Evolutionary conservation across 2,888 invertebrate genomes (phyloP).

Genomic region (Didymodactylos carnosus): DNA sequence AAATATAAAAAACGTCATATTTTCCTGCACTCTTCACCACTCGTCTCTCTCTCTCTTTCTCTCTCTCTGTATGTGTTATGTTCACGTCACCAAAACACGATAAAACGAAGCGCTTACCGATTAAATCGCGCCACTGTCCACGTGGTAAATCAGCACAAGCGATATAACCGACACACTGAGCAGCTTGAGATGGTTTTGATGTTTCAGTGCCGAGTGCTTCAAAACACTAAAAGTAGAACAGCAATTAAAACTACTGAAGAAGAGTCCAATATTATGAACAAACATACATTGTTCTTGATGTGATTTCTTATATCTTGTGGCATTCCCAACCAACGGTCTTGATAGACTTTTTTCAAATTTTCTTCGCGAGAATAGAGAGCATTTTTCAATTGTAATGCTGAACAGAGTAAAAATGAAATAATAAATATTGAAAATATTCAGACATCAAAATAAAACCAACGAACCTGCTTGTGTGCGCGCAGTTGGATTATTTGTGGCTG

Average conservation of each 20-base stretch:
- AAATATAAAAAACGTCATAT: too few species aligned
- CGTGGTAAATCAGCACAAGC: slow-evolving; percentile 85
- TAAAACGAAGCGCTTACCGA: slow-evolving; percentile 38
- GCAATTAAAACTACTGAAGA: slow-evolving; percentile 18
- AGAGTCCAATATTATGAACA: slow-evolving; percentile 23
- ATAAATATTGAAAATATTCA: neutral
- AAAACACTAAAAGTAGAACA: slow-evolving; percentile 48
- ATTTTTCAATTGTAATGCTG: slow-evolving; percentile 13
- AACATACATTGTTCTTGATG: slow-evolving; percentile 73
- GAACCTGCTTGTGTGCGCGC: slow-evolving; percentile 13
- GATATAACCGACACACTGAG: slow-evolving; percentile 95
- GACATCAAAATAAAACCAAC: neutral
- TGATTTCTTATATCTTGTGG: slow-evolving; percentile 64
- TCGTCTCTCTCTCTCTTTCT: too few species aligned
- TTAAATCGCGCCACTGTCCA: slow-evolving; percentile 74
- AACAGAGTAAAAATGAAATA: neutral
- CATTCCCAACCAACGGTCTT: slow-evolving; percentile 62
- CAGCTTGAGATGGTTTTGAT: slow-evolving; percentile 80
- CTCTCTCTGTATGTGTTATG: too few species aligned
- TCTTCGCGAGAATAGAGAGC: slow-evolving; percentile 14
- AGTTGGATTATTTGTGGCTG: slow-evolving; percentile 4
- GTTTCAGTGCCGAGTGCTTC: slow-evolving; percentile 81
- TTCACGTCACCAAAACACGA: too few species aligned
- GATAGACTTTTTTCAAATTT: neutral
- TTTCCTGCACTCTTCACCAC: too few species aligned